Evolutionary conservation across 2,113 vertebrate species (phyloP), one percentile per base, ranked within the genome.

Genomic region (Myiozetetes cayanensis): DNA sequence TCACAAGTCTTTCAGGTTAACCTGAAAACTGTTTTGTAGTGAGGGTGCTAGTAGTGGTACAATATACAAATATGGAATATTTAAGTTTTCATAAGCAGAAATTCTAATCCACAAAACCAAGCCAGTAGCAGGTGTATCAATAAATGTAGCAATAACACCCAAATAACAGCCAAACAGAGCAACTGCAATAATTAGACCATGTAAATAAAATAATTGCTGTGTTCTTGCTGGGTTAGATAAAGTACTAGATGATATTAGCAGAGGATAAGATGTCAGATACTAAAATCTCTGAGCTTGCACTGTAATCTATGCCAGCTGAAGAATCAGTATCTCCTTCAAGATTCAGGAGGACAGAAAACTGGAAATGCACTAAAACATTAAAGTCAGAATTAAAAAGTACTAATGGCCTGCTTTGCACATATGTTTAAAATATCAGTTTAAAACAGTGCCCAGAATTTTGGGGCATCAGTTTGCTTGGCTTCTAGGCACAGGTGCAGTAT

Each of bases 151-250:
- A 94, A 71, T 91, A 96, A 95, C 79, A 68, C 35, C 65, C 92
- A 65, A 90, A 93, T 76, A 85, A 43, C 39, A 83, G 89, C 94
- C 85, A 97, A 92, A 90, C 43, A 91, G 82, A 97, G 76, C 31
- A 95, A 88, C 84, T 59, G 88, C 90, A 96, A 93, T 96, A 96
- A 97, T 96, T 91, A 93, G 88, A 76, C 65, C 86, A 37, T 78
- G 71, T 74, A 96, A 97, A 86, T 75, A 94, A 93, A 91, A 80
- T 58, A 87, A 87, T 22, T 78, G 50, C 56, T 72, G 44, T 81
- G 28, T 53, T 96, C n/a, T 47, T 93, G 33, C 43, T 59, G 27
- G 65, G 35, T 92, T 85, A 23, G 39, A 78, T 59, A 56, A 85
- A 73, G 35, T 61, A 59, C 25, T 92, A 84, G 35, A 41, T 63